A percentile compares a stretch with the other conserved stretches of the same genome.
These are phyloP conservation scores for Apolygus lucorum DNA, from an alignment of 1,140 invertebrate genomes.

Conservation along the genomic window DNA sequence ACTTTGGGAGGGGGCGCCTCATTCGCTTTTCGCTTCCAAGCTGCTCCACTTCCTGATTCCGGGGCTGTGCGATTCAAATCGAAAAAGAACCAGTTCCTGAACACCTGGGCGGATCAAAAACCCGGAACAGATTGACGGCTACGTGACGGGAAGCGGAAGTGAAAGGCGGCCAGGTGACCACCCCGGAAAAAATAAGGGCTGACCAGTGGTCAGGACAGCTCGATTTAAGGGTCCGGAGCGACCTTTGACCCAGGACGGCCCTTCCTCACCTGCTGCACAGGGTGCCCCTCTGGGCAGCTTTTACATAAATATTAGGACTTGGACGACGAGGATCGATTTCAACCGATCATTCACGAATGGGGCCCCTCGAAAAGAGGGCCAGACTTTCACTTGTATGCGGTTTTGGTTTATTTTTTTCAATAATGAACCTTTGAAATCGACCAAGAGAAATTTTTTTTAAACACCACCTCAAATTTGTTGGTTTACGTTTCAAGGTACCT, in stretches of 20 bases:
- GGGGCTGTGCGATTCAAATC: conserved; percentile 4
- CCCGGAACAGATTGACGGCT: neutral
- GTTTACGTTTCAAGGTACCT: too few species aligned
- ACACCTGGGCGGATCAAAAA: neutral
- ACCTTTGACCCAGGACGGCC: conserved; percentile 5
- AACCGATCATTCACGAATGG: neutral
- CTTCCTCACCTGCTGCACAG: conserved; percentile 12
- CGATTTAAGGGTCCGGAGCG: neutral
- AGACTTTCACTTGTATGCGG: too few species aligned
- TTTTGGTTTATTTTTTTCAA: too few species aligned
- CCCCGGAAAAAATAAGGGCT: neutral
- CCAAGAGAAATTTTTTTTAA: too few species aligned
- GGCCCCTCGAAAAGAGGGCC: too few species aligned
- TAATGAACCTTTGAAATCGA: too few species aligned
- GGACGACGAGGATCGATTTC: neutral
- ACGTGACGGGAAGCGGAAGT: conserved; percentile 6
- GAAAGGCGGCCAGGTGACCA: neutral
- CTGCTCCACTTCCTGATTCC: too few species aligned
- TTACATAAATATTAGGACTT: conserved; percentile 11
- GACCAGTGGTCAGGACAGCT: neutral
- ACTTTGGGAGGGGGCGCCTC: too few species aligned
- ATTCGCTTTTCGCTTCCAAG: too few species aligned
- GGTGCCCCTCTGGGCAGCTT: neutral
- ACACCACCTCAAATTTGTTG: too few species aligned
- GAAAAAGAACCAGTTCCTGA: neutral